A percentile compares a stretch with the other conserved stretches of the same genome.
These are phyloP conservation scores for Murina feae DNA, from an alignment of 2,113 vertebrate species.

Conservation along the genomic window DNA sequence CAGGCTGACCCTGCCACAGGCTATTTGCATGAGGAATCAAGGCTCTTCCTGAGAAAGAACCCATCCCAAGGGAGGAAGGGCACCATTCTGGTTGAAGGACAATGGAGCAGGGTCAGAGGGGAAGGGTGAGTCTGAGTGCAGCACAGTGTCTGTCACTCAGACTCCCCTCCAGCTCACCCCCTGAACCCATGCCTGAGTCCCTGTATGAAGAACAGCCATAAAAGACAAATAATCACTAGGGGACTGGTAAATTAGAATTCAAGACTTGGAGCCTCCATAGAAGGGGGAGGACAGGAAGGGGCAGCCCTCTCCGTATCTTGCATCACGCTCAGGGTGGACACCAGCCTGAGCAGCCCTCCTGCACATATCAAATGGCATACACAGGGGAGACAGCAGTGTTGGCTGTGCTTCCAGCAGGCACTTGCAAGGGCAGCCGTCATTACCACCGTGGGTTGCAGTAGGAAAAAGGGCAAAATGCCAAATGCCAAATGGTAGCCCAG, in stretches of 20 bases:
- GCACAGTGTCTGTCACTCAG: conserved; percentile 8
- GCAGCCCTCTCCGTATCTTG: neutral
- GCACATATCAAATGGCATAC: neutral
- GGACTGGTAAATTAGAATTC: conserved; percentile 22
- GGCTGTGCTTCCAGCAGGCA: neutral
- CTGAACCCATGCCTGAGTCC: neutral
- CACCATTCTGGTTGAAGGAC: conserved; percentile 7
- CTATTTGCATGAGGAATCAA: conserved; percentile 26
- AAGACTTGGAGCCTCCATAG: neutral
- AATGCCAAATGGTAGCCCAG: neutral
- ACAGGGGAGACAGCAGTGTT: neutral
- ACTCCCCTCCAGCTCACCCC: neutral
- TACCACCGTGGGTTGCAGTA: neutral
- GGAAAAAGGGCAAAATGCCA: neutral
- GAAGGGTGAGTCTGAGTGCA: conserved; percentile 57
- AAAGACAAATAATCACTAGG: neutral
- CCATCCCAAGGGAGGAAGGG: neutral
- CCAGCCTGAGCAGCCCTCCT: neutral
- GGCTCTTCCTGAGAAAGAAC: conserved; percentile 52
- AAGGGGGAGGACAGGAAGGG: neutral
- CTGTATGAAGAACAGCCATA: neutral
- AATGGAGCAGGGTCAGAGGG: conserved; percentile 56
- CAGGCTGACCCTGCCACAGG: neutral
- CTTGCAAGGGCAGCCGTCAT: neutral
- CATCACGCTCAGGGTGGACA: neutral